Percentiles rank a stretch among this genome's conserved stretches.
These are phyloP conservation scores for Muntiacus muntjak DNA, from an alignment of 2,113 vertebrate genomes.

Conservation along the genomic window DNA sequence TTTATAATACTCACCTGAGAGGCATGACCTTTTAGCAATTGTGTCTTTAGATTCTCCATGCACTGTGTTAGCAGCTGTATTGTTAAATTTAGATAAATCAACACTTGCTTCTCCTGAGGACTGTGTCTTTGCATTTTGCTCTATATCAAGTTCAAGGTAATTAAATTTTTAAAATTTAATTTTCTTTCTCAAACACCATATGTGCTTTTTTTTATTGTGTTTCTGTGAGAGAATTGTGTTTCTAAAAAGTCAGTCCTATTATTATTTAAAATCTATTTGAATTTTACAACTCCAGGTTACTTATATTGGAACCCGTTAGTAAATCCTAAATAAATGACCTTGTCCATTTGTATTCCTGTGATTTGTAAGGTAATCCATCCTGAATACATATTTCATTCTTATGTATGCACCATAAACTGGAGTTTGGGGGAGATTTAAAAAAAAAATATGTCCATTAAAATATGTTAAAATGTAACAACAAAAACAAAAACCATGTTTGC, in stretches of 20 bases:
- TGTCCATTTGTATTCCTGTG: neutral
- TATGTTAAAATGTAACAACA: neutral
- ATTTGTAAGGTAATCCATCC: neutral
- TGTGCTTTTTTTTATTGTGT: neutral
- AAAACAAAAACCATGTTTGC: neutral
- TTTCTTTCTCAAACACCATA: constrained; percentile 49
- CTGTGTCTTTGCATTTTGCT: constrained; percentile 40
- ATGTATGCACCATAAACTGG: neutral
- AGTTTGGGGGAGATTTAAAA: neutral
- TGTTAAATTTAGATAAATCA: constrained; percentile 37
- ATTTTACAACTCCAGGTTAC: neutral
- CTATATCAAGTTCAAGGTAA: constrained; percentile 41
- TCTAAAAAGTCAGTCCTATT: constrained; percentile 40
- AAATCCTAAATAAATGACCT: constrained; percentile 22
- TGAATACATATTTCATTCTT: neutral
- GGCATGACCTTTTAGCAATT: neutral
- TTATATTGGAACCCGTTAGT: neutral
- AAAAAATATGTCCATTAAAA: neutral
- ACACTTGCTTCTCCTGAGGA: constrained; percentile 2
- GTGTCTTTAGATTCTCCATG: neutral
- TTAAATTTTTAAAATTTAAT: constrained; percentile 62
- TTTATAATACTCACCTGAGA: neutral
- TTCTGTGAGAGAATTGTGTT: constrained; percentile 34
- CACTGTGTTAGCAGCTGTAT: neutral
- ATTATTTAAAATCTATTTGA: constrained; percentile 58